Conservation (phyloP, 1,140 invertebrate species). For the Ceratina calcarata region DNA sequence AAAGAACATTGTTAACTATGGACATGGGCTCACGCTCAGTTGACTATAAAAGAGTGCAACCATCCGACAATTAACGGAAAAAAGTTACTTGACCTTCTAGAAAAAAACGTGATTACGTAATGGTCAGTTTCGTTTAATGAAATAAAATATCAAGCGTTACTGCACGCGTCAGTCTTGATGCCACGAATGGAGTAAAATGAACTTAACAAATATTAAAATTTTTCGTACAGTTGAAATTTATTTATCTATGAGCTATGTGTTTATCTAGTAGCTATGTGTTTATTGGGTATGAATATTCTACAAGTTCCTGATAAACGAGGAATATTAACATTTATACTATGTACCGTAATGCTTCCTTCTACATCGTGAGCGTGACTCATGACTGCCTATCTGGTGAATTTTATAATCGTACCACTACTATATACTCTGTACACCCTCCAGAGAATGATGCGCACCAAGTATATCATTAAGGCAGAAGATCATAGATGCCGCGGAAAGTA, state of each 20-base stretch:
- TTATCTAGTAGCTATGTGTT: no score
- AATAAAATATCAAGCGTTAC: neutral
- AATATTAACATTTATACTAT: slow-evolving; percentile 61
- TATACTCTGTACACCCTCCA: slow-evolving; percentile 42
- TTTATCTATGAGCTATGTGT: no score
- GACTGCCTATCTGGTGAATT: slow-evolving; percentile 42
- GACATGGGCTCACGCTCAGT: neutral
- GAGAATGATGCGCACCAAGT: neutral
- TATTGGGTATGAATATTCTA: neutral
- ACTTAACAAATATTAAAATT: no score
- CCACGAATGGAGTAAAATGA: neutral
- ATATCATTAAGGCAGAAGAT: slow-evolving; percentile 42
- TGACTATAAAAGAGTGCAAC: slow-evolving; percentile 25
- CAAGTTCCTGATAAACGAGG: slow-evolving; percentile 49
- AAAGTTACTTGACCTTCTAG: slow-evolving; percentile 41
- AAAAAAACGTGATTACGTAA: slow-evolving; percentile 34
- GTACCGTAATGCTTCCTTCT: slow-evolving; percentile 25
- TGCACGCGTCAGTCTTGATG: neutral
- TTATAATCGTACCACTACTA: slow-evolving; percentile 42
- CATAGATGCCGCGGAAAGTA: slow-evolving; percentile 43
- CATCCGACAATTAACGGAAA: slow-evolving; percentile 20
- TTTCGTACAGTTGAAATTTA: no score
- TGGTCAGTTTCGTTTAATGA: neutral
- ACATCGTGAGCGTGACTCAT: slow-evolving; percentile 55
- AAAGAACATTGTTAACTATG: neutral